Evolutionary conservation across 2,888 invertebrate species (phyloP).

Genomic region (Volucella inflata): DNA sequence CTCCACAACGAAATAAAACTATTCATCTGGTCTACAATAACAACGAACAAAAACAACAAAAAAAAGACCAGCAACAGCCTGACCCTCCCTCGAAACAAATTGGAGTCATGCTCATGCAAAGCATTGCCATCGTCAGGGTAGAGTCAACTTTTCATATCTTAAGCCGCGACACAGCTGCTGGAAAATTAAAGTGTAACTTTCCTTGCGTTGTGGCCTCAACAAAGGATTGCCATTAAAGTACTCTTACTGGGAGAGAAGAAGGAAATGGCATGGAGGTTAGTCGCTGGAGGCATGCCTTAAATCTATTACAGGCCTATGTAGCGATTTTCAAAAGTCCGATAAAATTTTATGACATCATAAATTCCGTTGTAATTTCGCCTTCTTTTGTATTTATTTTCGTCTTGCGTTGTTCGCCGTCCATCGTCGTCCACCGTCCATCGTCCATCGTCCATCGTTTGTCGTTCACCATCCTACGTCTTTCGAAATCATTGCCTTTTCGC

Average conservation of each 20-base stretch:
- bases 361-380: slow-evolving; percentile 68
- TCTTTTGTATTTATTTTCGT: slow-evolving; percentile 39
- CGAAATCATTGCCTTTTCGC: neutral
- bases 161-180: slow-evolving; percentile 9
- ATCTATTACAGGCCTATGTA: slow-evolving; percentile 68
- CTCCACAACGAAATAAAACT: slow-evolving; percentile 30
- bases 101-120: slow-evolving; percentile 52
- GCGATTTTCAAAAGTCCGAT: slow-evolving; percentile 74
- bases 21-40: slow-evolving; percentile 48
- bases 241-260: neutral
- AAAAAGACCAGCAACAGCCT: slow-evolving; percentile 36
- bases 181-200: slow-evolving; percentile 59
- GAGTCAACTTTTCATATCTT: slow-evolving; percentile 39
- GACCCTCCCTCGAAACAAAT: slow-evolving; percentile 10
- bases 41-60: neutral
- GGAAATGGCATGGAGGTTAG: neutral
- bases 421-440: neutral
- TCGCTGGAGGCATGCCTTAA: slow-evolving; percentile 54
- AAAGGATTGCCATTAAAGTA: slow-evolving; percentile 56
- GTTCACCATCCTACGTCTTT: too few relatives aligned
- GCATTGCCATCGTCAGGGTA: slow-evolving; percentile 26
- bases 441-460: too few relatives aligned
- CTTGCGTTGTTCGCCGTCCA: slow-evolving; percentile 1
- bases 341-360: slow-evolving; percentile 74
- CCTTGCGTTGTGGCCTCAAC: neutral